phyloP scores from a whole-genome alignment of 2,797 vertebrate genomes.

The Anableps anableps region DNA sequence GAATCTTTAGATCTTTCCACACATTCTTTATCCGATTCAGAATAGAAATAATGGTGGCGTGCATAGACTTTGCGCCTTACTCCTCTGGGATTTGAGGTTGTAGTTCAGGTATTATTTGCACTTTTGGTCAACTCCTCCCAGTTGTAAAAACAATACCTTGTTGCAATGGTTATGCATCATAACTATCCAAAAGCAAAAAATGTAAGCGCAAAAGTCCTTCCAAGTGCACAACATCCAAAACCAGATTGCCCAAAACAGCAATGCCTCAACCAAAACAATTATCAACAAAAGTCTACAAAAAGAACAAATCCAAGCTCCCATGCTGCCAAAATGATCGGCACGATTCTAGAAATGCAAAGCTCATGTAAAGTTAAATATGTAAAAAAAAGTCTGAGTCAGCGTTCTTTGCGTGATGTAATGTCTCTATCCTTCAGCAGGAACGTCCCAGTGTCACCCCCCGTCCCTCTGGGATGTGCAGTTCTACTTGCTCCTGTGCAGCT shows the following conservation, averaged over 20 bases:
- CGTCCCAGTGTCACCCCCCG: constrained; percentile 31
- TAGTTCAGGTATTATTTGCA: background rate
- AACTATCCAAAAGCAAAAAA: background rate
- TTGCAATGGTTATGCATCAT: background rate
- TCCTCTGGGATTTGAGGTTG: background rate
- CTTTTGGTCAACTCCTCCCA: background rate
- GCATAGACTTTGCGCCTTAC: too few species aligned
- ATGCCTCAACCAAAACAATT: background rate
- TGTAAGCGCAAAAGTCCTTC: background rate
- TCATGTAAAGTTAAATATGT: constrained; percentile 4
- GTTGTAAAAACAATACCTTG: background rate
- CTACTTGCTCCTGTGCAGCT: constrained; percentile 43
- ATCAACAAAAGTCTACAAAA: background rate
- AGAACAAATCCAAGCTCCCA: background rate
- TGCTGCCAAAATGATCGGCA: background rate
- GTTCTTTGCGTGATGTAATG: constrained; percentile 30
- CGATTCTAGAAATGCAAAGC: background rate
- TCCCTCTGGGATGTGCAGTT: constrained; percentile 38
- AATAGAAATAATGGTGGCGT: too few species aligned
- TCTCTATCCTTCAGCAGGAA: constrained; percentile 34
- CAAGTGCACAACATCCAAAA: background rate
- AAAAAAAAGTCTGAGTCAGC: constrained; percentile 14
- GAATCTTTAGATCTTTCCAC: too few species aligned
- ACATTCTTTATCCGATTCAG: too few species aligned
- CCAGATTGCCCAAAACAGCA: background rate